A percentile compares a stretch with the other conserved stretches of the same genome.
Conservation (phyloP, 1,140 invertebrate species). For the Trinorchestia longiramus region DNA sequence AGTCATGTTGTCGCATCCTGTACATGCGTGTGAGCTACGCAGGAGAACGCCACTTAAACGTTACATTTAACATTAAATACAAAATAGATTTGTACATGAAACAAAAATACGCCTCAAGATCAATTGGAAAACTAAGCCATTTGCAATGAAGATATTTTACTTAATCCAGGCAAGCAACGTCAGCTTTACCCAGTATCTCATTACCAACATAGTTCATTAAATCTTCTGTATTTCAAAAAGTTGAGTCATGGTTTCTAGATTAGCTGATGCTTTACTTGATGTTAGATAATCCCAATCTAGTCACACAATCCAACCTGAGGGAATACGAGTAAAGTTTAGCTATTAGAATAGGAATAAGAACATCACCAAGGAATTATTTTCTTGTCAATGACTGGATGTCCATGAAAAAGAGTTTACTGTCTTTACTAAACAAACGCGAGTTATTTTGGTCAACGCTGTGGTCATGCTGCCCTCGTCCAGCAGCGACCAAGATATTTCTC, state of each 20-base stretch:
- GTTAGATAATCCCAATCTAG: background rate
- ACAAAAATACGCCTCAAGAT: background rate
- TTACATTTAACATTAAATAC: background rate
- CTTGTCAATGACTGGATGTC: background rate
- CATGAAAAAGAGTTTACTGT: background rate
- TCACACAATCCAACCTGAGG: background rate
- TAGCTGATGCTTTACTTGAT: background rate
- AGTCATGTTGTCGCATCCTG: no score
- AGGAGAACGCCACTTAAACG: background rate
- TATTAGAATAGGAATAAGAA: background rate
- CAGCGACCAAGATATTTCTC: background rate
- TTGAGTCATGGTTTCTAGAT: background rate
- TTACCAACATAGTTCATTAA: background rate
- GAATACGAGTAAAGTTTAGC: background rate
- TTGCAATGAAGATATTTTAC: background rate
- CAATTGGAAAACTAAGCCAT: background rate
- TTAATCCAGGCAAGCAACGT: no score
- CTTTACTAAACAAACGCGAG: background rate
- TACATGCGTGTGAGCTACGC: background rate
- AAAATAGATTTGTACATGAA: background rate
- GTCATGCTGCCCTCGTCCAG: background rate
- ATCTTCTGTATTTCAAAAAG: background rate
- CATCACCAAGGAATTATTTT: background rate
- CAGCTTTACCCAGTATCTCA: background rate
- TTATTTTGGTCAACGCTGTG: background rate